Conservation (phyloP, 2,888 invertebrate species). For the Sphinx pinastri region DNA sequence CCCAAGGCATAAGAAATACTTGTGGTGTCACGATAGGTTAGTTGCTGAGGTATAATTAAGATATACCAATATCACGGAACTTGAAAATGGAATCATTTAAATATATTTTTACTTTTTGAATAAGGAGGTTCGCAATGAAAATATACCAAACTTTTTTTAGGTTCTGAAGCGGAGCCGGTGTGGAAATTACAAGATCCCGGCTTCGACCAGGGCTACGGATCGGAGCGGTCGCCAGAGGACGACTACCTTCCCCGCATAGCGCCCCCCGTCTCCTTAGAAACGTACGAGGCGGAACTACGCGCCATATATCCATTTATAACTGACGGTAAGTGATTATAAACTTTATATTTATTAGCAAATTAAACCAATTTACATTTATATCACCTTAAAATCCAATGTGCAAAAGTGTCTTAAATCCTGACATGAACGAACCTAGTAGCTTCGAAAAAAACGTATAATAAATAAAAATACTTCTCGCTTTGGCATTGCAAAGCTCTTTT, state of each 20-base stretch:
- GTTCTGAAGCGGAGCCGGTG: conserved; percentile 80
- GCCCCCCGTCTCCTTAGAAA: conserved; percentile 79
- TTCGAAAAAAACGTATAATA: too few species aligned
- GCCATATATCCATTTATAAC: conserved; percentile 87
- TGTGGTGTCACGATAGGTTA: too few species aligned
- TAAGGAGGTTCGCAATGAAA: neutral
- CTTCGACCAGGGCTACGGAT: conserved; percentile 90
- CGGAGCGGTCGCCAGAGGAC: conserved; percentile 90
- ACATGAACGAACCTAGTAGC: too few species aligned
- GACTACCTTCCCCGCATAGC: conserved; percentile 88
- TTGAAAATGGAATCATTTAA: too few species aligned
- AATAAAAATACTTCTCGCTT: too few species aligned
- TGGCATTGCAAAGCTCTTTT: neutral
- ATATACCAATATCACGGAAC: too few species aligned
- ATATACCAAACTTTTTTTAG: conserved; percentile 54
- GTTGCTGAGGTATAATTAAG: too few species aligned
- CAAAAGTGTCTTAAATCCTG: too few species aligned
- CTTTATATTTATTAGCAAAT: neutral
- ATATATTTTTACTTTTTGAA: too few species aligned
- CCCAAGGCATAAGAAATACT: too few species aligned
- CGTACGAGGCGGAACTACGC: conserved; percentile 84
- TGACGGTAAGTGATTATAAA: conserved; percentile 83
- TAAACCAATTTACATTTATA: too few species aligned
- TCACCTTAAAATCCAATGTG: too few species aligned
- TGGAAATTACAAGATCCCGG: conserved; percentile 83